Evolutionary conservation across 2,888 invertebrate genomes (phyloP).

Genomic region (Oscheius sp.): DNA sequence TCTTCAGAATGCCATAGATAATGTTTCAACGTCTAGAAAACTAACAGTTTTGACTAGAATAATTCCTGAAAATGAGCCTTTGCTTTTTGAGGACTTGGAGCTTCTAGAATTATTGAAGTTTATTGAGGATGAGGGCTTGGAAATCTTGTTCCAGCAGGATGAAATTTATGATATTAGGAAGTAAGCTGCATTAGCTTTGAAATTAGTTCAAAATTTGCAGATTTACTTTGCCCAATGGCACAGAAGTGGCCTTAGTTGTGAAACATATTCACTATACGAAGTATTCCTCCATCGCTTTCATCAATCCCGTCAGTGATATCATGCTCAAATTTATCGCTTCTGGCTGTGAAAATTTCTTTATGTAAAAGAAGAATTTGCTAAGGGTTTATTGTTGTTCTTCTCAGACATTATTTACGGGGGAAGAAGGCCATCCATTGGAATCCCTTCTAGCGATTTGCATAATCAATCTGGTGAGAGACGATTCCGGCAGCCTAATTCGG

Average conservation of each 20-base stretch:
- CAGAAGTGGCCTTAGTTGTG: constrained; percentile 10
- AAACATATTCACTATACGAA: constrained; percentile 23
- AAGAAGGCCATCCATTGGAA: not conserved
- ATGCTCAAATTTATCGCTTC: constrained; percentile 10
- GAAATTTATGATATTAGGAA: constrained; percentile 11
- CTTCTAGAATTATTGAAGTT: not conserved
- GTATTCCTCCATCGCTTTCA: constrained; percentile 19
- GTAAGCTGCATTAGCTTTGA: not conserved
- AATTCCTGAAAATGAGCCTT: constrained; percentile 8
- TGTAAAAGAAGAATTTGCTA: not conserved
- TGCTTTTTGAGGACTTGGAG: constrained; percentile 6
- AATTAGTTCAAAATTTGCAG: not conserved
- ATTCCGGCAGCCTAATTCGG: constrained; percentile 29
- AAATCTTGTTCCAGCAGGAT: constrained; percentile 1
- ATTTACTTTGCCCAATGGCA: not conserved
- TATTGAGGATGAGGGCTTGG: not conserved
- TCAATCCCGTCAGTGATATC: constrained; percentile 8
- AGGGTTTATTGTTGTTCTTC: not conserved
- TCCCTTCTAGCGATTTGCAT: constrained; percentile 17
- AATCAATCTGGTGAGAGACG: constrained; percentile 17
- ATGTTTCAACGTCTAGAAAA: not conserved
- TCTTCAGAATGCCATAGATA: not conserved
- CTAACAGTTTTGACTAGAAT: constrained; percentile 8
- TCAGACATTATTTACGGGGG: not conserved
- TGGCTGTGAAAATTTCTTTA: constrained; percentile 16